These are phyloP conservation scores for Ctenopoma multispine DNA, from an alignment of 2,797 vertebrate species.

Conservation along the genomic window DNA sequence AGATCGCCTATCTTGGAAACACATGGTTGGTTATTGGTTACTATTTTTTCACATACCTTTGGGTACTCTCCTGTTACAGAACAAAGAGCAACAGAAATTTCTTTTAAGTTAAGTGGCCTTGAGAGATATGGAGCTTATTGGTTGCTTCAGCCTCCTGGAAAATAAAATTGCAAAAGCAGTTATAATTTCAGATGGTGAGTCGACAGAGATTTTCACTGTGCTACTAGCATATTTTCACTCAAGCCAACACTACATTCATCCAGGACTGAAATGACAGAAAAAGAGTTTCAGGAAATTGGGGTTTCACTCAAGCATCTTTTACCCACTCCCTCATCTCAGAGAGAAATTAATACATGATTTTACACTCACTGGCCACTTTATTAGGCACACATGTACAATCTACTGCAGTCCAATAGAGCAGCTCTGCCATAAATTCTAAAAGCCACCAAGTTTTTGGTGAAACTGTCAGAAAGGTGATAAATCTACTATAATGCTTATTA, in stretches of 20 bases:
- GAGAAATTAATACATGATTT: constrained; percentile 50
- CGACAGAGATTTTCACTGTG: constrained; percentile 66
- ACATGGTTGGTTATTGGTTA: constrained; percentile 51
- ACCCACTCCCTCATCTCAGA: constrained; percentile 42
- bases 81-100: constrained; percentile 44
- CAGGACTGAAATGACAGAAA: constrained; percentile 65
- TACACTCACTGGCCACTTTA: too few species aligned
- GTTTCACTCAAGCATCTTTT: constrained; percentile 69
- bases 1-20: constrained; percentile 26
- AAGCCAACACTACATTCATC: constrained; percentile 74
- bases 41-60: constrained; percentile 45
- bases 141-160: constrained; percentile 46
- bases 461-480: too few species aligned
- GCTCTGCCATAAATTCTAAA: too few species aligned
- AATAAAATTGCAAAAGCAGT: constrained; percentile 69
- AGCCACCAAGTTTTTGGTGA: too few species aligned
- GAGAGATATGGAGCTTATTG: constrained; percentile 49
- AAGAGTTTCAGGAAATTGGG: constrained; percentile 75
- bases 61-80: constrained; percentile 62
- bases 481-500: too few species aligned
- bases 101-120: constrained; percentile 50
- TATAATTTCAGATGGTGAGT: constrained; percentile 73
- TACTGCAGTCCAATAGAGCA: too few species aligned
- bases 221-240: constrained; percentile 70
- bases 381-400: too few species aligned